Base-by-base conservation (phyloP, 2,113 vertebrate species). In the Ceuthmochares aereus region DNA sequence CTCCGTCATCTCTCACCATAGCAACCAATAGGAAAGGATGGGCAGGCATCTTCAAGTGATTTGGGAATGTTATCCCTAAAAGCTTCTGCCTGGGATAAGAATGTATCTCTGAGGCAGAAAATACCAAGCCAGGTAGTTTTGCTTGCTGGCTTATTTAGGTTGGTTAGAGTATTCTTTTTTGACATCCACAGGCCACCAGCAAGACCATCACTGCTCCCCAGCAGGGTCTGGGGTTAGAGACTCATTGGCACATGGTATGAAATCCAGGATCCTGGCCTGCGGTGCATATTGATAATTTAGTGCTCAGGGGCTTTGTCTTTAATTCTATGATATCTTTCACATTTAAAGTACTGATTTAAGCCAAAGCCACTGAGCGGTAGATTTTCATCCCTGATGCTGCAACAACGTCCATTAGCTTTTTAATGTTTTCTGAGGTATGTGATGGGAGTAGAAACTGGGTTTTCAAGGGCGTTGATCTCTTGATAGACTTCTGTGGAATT, bases 1-100 rank as follows among this genome's bases (percentile, higher is more conserved):
- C 95, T 93, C 95, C 94, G 96, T 97, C 96, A 97, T 92, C 90
- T 86, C 89, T 96, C 95, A 92, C 96, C 96, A 97, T 97, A 84
- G 96, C 96, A 97, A 97, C 96, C 95, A 84, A 32, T 51, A 67
- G 49, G 68, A 77, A 95, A 84, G 64, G 82, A 93, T 90, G 80
- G 94, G 94, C 90, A 87, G 72, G 94, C 86, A 36, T 74, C 79
- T 86, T 63, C 0, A 0, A 92, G 69, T 63, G 60, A 78, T 96
- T 84, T 84, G 76, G 94, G 90, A 70, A 43, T 59, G 64, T 81
- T 95, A 37, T 54, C 83, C 94, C 64, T 84, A 74, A 93, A 92
- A 90, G 68, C 89, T 86, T 66, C 43, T 95, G 79, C 75, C 62
- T 79, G 18, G 19, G 58, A 87, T 66, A 64, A 72, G 29, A 55